A percentile compares a stretch with the other conserved stretches of the same genome.
These are phyloP conservation scores for Drosophila koepferae DNA, from an alignment of 2,888 invertebrate genomes.

Conservation along the genomic window DNA sequence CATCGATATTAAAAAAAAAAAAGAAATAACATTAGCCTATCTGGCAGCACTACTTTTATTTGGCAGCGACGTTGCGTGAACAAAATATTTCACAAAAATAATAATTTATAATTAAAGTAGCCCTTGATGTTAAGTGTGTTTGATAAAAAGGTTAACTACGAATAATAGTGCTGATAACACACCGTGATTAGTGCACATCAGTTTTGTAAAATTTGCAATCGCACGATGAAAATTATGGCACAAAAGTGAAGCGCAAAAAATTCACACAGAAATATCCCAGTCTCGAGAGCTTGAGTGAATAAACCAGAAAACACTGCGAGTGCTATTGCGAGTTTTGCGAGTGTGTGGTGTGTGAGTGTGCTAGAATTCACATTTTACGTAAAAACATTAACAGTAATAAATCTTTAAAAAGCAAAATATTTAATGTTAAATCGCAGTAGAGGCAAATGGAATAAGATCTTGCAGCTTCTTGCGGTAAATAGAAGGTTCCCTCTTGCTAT, in stretches of 20 bases:
- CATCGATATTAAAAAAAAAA: constrained; percentile 15
- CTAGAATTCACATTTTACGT: constrained; percentile 77
- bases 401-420: constrained; percentile 55
- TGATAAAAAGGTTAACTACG: constrained; percentile 64
- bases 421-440: constrained; percentile 85
- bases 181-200: constrained; percentile 26
- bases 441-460: constrained; percentile 84
- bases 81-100: constrained; percentile 76
- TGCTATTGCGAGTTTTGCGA: constrained; percentile 62
- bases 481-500: constrained; percentile 27
- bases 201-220: constrained; percentile 37
- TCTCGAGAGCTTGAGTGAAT: constrained; percentile 59
- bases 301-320: constrained; percentile 70
- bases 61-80: constrained; percentile 78
- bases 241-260: constrained; percentile 71
- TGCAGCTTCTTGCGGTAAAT: constrained; percentile 84
- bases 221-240: constrained; percentile 57
- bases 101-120: constrained; percentile 56
- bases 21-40: constrained; percentile 14
- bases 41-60: constrained; percentile 60
- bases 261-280: constrained; percentile 52
- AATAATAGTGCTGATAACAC: constrained; percentile 25
- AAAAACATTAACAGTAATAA: constrained; percentile 48
- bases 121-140: constrained; percentile 59
- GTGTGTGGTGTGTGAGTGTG: constrained; percentile 64